These are phyloP conservation scores for Gallinago nigripennis DNA, from an alignment of 2,797 vertebrate species.

Conservation along the genomic window DNA sequence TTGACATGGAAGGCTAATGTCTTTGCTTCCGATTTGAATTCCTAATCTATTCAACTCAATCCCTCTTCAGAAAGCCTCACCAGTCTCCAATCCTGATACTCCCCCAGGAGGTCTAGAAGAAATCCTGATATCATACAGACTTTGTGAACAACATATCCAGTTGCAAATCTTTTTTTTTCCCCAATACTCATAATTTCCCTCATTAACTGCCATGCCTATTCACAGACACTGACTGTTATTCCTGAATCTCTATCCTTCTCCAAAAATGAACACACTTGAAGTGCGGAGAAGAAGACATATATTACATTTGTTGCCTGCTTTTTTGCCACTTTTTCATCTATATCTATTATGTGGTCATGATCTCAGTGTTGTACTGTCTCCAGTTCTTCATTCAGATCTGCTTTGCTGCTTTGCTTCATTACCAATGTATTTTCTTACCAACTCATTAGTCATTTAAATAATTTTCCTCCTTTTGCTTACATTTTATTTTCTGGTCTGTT, in stretches of 20 bases:
- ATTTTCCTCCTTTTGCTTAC: not conserved
- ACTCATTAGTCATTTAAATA: not conserved
- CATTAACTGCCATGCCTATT: not conserved
- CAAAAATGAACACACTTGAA: not conserved
- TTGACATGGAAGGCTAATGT: not conserved
- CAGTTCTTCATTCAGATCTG: not conserved
- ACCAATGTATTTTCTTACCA: not conserved
- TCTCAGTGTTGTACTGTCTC: not conserved
- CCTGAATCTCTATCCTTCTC: not conserved
- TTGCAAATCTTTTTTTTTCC: not conserved
- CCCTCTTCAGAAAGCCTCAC: not conserved
- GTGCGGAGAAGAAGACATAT: not conserved
- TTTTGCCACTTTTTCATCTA: not conserved
- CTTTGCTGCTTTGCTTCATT: not conserved
- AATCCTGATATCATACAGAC: not conserved
- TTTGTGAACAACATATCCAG: not conserved
- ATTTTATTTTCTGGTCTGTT: not conserved
- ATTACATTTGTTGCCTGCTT: not conserved
- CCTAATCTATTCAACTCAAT: not conserved
- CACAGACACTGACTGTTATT: not conserved
- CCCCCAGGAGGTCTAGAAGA: not conserved
- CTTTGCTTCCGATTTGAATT: not conserved
- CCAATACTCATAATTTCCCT: not conserved
- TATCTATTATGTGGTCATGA: not conserved
- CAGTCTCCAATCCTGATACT: not conserved